Conservation (phyloP, 2,113 vertebrate species). For the Actenoides lindsayi region DNA sequence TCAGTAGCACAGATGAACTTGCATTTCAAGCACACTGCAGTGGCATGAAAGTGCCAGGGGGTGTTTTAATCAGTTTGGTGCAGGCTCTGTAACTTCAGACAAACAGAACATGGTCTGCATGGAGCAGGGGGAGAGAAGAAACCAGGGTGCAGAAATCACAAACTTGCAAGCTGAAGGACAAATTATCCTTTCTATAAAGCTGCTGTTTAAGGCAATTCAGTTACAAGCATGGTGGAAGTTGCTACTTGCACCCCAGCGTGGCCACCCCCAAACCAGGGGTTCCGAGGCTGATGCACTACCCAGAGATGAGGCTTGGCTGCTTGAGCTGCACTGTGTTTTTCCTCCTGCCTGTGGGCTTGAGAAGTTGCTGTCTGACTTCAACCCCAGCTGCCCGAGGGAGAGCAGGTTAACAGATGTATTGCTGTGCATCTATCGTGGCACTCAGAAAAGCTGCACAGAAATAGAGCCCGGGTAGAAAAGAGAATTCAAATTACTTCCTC, state of each 20-base stretch:
- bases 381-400: fast-evolving
- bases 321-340: neutral
- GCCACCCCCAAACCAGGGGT: neutral
- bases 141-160: neutral
- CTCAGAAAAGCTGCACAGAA: neutral
- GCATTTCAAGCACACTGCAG: neutral
- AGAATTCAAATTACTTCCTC: neutral
- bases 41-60: neutral
- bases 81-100: neutral
- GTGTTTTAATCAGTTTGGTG: neutral
- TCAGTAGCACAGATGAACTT: too few relatives aligned
- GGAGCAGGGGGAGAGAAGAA: neutral
- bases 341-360: neutral
- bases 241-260: fast-evolving
- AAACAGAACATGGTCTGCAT: neutral
- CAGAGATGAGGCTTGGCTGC: neutral
- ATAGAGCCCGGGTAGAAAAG: neutral
- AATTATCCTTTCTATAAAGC: neutral
- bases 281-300: neutral
- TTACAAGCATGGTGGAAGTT: neutral
- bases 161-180: neutral
- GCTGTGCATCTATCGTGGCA: fast-evolving
- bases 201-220: neutral
- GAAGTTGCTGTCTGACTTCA: neutral
- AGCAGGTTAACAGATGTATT: fast-evolving